Evolutionary conservation across 1,140 invertebrate genomes (phyloP).

Genomic region (Chlorops oryzae): DNA sequence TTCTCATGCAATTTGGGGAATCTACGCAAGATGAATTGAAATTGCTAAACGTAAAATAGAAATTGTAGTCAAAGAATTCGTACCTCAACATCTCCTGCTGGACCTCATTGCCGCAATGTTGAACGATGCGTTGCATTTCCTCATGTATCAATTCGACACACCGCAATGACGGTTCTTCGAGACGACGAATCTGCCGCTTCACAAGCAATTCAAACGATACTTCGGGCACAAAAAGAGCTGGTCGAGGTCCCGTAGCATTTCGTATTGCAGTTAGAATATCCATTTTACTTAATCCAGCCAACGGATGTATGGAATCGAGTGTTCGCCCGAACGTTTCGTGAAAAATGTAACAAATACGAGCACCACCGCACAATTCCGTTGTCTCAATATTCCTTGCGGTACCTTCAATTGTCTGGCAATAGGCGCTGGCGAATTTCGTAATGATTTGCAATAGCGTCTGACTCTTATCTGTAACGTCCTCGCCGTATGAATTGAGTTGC

Average conservation of each 20-base stretch:
- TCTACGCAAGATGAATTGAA: slow-evolving; percentile 15
- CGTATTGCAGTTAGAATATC: slow-evolving; percentile 97
- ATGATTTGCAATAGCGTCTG: slow-evolving; percentile 97
- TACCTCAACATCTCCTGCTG: slow-evolving; percentile 94
- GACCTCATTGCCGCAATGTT: slow-evolving; percentile 94
- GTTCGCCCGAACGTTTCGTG: slow-evolving; percentile 95
- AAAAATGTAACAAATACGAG: slow-evolving; percentile 98
- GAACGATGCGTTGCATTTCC: slow-evolving; percentile 98
- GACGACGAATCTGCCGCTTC: slow-evolving; percentile 90
- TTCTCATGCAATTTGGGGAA: slow-evolving; percentile 96
- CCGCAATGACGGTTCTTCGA: slow-evolving; percentile 92
- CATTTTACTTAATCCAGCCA: slow-evolving; percentile 82
- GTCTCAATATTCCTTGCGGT: slow-evolving; percentile 97
- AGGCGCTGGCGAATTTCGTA: slow-evolving; percentile 97
- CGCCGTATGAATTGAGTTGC: slow-evolving; percentile 97
- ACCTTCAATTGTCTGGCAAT: slow-evolving; percentile 96
- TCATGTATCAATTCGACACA: slow-evolving; percentile 98
- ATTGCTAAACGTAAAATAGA: neutral
- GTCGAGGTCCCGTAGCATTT: slow-evolving; percentile 95
- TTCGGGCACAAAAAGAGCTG: slow-evolving; percentile 96
- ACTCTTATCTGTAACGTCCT: slow-evolving; percentile 92
- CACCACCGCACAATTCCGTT: slow-evolving; percentile 95
- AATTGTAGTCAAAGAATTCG: neutral
- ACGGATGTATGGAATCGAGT: slow-evolving; percentile 88
- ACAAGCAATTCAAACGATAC: slow-evolving; percentile 80